phyloP scores from a whole-genome alignment of 2,797 vertebrate genomes.

The Parambassis ranga region DNA sequence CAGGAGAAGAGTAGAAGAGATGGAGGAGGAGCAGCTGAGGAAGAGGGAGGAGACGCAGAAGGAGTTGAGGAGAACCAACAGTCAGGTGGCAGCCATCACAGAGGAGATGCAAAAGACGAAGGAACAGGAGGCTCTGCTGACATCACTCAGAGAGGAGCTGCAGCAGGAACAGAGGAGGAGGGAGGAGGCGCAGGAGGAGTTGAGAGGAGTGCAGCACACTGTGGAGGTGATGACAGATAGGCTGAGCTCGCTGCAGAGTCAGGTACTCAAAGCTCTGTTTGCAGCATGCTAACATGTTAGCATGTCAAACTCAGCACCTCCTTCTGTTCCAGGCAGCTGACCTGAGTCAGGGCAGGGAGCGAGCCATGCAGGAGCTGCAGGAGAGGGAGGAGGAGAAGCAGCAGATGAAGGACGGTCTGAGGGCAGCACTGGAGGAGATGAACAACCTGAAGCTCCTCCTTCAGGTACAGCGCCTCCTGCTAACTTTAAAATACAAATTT shows the following conservation, averaged over 20 bases:
- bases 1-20: constrained; percentile 40
- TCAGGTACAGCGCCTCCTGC: constrained; percentile 40
- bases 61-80: too few species aligned
- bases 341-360: constrained; percentile 20
- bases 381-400: constrained; percentile 49
- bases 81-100: too few species aligned
- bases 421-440: constrained; percentile 62
- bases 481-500: too few species aligned
- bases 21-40: constrained; percentile 39
- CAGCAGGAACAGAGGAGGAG: too few species aligned
- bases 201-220: constrained; percentile 13
- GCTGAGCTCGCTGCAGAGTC: constrained; percentile 34
- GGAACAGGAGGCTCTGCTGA: too few species aligned
- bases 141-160: too few species aligned
- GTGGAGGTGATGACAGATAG: constrained; percentile 10
- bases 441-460: constrained; percentile 62
- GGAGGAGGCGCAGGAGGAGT: constrained; percentile 8
- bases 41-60: too few species aligned
- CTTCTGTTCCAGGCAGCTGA: constrained; percentile 25
- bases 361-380: constrained; percentile 17
- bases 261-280: constrained; percentile 26
- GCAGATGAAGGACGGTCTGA: constrained; percentile 63
- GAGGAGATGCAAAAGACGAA: too few species aligned
- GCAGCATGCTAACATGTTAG: too few species aligned
- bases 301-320: too few species aligned